These are phyloP conservation scores for Clistopyga incitator DNA, from an alignment of 2,888 invertebrate species.

Conservation along the genomic window DNA sequence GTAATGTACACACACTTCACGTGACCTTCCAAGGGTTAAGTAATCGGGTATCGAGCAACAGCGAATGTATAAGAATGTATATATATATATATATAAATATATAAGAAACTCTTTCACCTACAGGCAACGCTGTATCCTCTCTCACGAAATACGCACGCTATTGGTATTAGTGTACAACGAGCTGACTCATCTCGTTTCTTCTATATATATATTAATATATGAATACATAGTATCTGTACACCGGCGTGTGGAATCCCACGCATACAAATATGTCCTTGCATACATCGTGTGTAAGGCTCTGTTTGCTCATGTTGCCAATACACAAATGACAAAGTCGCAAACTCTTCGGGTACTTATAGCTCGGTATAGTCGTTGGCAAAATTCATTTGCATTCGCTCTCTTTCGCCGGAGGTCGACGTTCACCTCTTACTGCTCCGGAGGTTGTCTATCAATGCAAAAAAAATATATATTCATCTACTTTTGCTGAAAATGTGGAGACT, in stretches of 20 bases:
- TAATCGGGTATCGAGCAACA: conserved; percentile 13
- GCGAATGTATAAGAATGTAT: conserved; percentile 9
- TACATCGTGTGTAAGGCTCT: neutral
- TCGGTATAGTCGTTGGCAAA: conserved; percentile 18
- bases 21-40: conserved; percentile 9
- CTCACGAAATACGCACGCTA: conserved; percentile 32
- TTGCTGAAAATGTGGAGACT: neutral
- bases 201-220: neutral
- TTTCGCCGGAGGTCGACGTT: neutral
- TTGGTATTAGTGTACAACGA: conserved; percentile 9
- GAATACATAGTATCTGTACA: neutral
- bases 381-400: neutral
- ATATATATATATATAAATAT: conserved; percentile 1
- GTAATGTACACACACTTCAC: neutral
- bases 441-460: neutral
- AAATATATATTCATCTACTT: neutral
- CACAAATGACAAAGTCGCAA: conserved; percentile 35
- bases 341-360: neutral
- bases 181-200: conserved; percentile 38
- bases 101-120: neutral
- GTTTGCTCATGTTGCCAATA: conserved; percentile 25
- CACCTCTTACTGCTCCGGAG: neutral
- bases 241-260: neutral
- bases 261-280: neutral
- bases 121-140: neutral